Conservation (phyloP, 2,113 vertebrate genomes). For the Centropus bengalensis region DNA sequence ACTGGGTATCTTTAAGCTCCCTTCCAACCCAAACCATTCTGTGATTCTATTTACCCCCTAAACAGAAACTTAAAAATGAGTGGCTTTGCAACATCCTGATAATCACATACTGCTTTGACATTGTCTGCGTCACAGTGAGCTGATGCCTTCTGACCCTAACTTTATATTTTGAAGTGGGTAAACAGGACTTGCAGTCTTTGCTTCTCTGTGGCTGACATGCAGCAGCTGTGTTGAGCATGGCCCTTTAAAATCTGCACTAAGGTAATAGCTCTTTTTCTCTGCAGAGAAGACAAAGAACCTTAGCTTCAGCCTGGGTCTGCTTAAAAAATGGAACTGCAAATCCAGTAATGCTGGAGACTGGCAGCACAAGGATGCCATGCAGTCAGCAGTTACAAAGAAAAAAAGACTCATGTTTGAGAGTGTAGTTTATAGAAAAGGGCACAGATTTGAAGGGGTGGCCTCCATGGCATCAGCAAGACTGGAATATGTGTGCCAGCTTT, state of each 20-base stretch:
- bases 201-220: neutral
- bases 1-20: too few relatives aligned
- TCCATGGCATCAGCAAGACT: neutral
- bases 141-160: neutral
- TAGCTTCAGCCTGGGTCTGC: neutral
- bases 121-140: neutral
- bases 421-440: neutral
- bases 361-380: rapidly evolving
- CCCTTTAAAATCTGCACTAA: neutral
- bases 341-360: neutral
- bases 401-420: neutral
- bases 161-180: neutral
- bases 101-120: neutral
- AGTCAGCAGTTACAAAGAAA: neutral
- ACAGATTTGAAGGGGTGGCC: neutral
- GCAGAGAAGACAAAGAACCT: neutral
- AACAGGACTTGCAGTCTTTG: neutral
- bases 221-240: neutral
- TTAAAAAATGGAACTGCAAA: neutral
- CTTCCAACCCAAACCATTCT: too few relatives aligned
- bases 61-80: neutral
- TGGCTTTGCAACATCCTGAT: neutral
- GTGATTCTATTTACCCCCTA: too few relatives aligned
- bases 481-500: neutral
- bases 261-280: neutral